Evolutionary conservation across 2,888 invertebrate species (phyloP).

Genomic region (Tanypteryx hageni): DNA sequence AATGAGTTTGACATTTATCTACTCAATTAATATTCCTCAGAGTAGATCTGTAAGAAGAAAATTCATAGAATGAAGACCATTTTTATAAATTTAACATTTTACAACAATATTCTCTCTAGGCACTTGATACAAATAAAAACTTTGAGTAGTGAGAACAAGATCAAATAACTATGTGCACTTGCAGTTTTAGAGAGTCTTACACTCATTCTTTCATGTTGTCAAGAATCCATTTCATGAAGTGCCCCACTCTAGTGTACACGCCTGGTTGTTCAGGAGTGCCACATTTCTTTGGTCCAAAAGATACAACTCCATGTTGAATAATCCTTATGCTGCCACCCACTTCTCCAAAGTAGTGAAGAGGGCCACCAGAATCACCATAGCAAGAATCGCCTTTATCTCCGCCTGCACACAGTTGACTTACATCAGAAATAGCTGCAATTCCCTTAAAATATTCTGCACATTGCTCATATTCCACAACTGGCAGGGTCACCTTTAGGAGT

Average conservation of each 20-base stretch:
- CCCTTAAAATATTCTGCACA: neutral
- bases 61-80: no score
- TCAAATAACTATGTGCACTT: no score
- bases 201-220: slow-evolving; percentile 68
- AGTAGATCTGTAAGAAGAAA: no score
- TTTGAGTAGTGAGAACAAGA: no score
- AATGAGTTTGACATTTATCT: no score
- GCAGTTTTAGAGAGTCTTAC: no score
- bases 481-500: neutral
- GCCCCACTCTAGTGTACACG: slow-evolving; percentile 68
- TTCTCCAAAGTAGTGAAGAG: slow-evolving; percentile 66
- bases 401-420: slow-evolving; percentile 69
- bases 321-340: slow-evolving; percentile 66
- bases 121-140: no score
- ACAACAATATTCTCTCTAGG: no score
- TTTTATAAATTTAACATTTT: no score
- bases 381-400: slow-evolving; percentile 68
- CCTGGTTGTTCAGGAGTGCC: slow-evolving; percentile 68
- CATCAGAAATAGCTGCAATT: neutral
- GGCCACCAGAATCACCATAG: slow-evolving; percentile 68
- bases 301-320: slow-evolving; percentile 69
- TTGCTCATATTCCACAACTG: neutral
- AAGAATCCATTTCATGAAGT: slow-evolving; percentile 69
- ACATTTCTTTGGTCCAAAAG: slow-evolving; percentile 68
- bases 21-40: no score